These are phyloP conservation scores for Machimus atricapillus DNA, from an alignment of 2,888 invertebrate genomes.

Conservation along the genomic window DNA sequence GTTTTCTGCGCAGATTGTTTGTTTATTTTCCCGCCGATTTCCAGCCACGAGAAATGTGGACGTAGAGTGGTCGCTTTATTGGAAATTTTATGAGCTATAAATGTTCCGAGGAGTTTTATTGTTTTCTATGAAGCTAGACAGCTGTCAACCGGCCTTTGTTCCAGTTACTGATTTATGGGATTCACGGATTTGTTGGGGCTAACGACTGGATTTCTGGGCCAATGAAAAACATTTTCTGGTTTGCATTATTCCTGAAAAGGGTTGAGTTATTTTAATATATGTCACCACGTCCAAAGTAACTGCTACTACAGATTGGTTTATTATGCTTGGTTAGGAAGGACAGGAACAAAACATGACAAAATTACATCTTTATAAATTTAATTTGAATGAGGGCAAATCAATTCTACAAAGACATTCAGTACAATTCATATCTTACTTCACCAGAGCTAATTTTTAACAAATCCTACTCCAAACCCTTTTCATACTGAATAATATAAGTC, in stretches of 20 bases:
- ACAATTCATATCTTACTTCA: too few species aligned
- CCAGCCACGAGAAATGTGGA: background rate
- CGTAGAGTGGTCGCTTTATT: background rate
- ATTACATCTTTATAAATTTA: too few species aligned
- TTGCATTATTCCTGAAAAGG: background rate
- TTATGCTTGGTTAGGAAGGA: background rate
- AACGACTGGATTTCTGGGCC: background rate
- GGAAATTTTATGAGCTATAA: background rate
- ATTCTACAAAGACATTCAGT: too few species aligned
- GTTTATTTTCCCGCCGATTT: background rate
- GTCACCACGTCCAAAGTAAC: background rate
- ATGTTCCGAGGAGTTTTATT: background rate
- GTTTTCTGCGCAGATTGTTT: background rate
- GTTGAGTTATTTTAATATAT: background rate
- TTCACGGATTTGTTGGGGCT: background rate
- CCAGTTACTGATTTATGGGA: background rate
- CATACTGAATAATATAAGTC: too few species aligned
- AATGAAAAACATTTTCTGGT: background rate
- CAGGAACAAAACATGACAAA: background rate
- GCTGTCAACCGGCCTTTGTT: background rate
- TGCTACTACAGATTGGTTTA: background rate
- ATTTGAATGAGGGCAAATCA: too few species aligned
- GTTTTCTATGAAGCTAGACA: background rate
- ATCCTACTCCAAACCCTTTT: too few species aligned
- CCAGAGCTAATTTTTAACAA: too few species aligned